Evolutionary conservation across 2,113 vertebrate genomes (phyloP), one percentile per base, ranked within the genome.

Genomic region (Gadus chalcogrammus): DNA sequence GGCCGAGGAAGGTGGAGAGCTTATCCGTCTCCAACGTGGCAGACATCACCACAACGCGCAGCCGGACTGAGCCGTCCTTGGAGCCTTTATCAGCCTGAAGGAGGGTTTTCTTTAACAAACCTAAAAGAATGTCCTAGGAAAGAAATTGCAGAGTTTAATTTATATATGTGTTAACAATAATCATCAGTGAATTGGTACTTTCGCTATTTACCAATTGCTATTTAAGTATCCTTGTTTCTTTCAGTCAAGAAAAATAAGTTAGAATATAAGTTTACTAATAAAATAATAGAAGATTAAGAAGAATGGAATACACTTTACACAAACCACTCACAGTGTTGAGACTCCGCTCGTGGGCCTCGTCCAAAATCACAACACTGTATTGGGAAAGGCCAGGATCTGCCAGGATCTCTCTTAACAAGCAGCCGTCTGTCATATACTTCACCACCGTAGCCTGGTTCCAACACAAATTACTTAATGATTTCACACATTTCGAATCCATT

Each of bases 371-470:
- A 53, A 98, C 74, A 9, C 94, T 95, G 88, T 98, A 99, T 58
- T 92, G 94, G 75, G 89, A 91, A 72, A 99, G 94, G 18, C 87
- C 82, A 3, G 95, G 92, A 68, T 98, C 96, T 13, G 93, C 88
- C 75, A 98, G 71, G 66, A 96, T 93, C 20, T 99, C 95, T 82
- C 96, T 94, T 76, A 99, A 79, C 74, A 99, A 87, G 87, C 97
- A 98, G 65, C 97, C 97, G 35, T 99, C 97, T 0, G 97, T 99
- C 96, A 99, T 93, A 59, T 99, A 99, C 86, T 92, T 97, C 88
- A 99, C 93, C 56, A 79, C 87, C 0, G 97, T 99, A 70, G 94
- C 94, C 96, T 99, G 90, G 8, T 3, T 79, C 67, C 67, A 31
- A 78, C 71, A 80, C 12, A 73, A 22, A 20, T 1, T 16, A 27